phyloP scores from a whole-genome alignment of 2,888 invertebrate genomes.

The Plebejus melissa region DNA sequence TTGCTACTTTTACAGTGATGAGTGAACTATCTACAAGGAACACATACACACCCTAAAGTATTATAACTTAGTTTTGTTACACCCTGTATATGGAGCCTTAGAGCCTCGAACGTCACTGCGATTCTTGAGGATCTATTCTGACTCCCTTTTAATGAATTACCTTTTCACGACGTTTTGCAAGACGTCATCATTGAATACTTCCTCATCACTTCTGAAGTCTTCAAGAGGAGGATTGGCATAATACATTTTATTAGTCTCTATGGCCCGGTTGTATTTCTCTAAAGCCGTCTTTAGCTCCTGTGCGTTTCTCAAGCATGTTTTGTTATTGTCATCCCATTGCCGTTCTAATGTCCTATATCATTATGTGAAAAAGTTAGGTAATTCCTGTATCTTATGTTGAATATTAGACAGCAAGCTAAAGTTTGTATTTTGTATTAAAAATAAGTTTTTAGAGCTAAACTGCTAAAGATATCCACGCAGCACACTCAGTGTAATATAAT shows the following conservation, averaged over 20 bases:
- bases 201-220: constrained; percentile 53
- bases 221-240: constrained; percentile 53
- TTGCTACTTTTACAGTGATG: too few relatives aligned
- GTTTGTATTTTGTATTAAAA: too few relatives aligned
- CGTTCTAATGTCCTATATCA: constrained; percentile 56
- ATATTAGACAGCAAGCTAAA: neutral
- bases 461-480: too few relatives aligned
- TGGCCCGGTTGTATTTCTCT: constrained; percentile 53
- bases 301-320: constrained; percentile 53
- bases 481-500: too few relatives aligned
- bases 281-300: constrained; percentile 58
- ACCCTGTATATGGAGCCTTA: too few relatives aligned
- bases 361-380: neutral
- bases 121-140: too few relatives aligned
- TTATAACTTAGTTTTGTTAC: too few relatives aligned
- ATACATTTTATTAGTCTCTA: constrained; percentile 52
- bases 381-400: neutral
- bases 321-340: constrained; percentile 55
- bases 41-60: too few relatives aligned
- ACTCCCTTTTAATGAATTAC: constrained; percentile 38
- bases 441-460: too few relatives aligned
- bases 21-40: too few relatives aligned
- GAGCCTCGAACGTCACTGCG: too few relatives aligned
- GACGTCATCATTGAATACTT: constrained; percentile 49
- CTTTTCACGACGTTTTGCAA: constrained; percentile 46